Evolutionary conservation across 1,140 invertebrate genomes (phyloP).

Genomic region (Phenacoccus solenopsis): DNA sequence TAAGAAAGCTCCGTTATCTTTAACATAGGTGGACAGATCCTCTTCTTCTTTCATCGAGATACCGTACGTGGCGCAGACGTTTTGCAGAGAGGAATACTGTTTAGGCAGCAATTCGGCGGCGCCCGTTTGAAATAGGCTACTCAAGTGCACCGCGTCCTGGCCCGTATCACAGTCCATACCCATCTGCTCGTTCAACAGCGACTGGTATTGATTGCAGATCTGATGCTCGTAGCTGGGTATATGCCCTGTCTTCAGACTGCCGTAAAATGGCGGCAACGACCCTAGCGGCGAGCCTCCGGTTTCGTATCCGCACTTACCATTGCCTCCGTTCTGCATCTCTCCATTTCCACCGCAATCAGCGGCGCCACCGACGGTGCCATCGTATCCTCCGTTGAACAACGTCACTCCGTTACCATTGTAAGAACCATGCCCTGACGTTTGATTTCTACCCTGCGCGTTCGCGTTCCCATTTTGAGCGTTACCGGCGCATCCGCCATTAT

Average conservation of each 20-base stretch:
- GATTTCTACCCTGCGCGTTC: constrained; percentile 27
- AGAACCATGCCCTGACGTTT: constrained; percentile 41
- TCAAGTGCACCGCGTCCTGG: constrained; percentile 38
- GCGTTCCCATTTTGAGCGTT: neutral
- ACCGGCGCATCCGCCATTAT: constrained; percentile 34
- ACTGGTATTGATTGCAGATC: constrained; percentile 27
- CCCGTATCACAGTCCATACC: constrained; percentile 60
- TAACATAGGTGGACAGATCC: constrained; percentile 57
- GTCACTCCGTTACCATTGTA: constrained; percentile 36
- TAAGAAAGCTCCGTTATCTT: constrained; percentile 39
- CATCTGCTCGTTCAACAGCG: constrained; percentile 42
- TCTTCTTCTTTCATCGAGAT: constrained; percentile 59
- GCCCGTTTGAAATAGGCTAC: constrained; percentile 36
- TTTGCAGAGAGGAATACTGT: constrained; percentile 66
- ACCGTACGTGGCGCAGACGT: constrained; percentile 57
- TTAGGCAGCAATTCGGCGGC: constrained; percentile 35
- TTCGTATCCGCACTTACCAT: constrained; percentile 56
- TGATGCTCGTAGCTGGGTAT: constrained; percentile 26
- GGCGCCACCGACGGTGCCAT: constrained; percentile 39
- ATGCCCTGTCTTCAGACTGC: constrained; percentile 60
- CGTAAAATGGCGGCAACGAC: constrained; percentile 69
- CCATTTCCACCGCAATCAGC: constrained; percentile 48
- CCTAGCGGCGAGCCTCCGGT: constrained; percentile 71
- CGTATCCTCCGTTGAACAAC: constrained; percentile 34
- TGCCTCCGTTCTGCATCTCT: constrained; percentile 65